Conservation (phyloP, 2,888 invertebrate genomes). For the Gortyna flavago region DNA sequence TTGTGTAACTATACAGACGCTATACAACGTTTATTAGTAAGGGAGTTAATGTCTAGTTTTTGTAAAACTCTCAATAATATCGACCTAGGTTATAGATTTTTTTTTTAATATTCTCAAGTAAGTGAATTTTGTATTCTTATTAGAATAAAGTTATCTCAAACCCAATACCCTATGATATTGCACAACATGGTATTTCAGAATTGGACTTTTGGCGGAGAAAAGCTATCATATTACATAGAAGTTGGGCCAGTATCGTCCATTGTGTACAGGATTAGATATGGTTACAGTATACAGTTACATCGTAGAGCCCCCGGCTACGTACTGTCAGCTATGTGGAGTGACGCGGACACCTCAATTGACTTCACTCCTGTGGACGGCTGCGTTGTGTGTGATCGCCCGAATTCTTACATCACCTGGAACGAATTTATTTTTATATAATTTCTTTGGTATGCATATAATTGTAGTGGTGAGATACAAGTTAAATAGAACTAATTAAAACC, state of each 20-base stretch:
- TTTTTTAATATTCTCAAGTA: too few species aligned
- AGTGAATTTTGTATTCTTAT: too few species aligned
- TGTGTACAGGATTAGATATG: constrained; percentile 36
- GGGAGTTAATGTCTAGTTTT: too few species aligned
- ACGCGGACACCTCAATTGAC: constrained; percentile 70
- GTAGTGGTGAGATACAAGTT: too few species aligned
- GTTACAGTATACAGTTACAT: constrained; percentile 3
- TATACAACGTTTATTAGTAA: too few species aligned
- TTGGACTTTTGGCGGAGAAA: not conserved
- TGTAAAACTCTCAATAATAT: too few species aligned
- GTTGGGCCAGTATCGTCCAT: constrained; percentile 5
- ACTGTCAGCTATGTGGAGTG: constrained; percentile 33
- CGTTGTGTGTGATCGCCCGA: constrained; percentile 59
- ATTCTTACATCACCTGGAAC: constrained; percentile 85
- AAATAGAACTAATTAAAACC: not conserved
- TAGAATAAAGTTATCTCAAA: too few species aligned
- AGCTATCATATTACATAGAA: too few species aligned
- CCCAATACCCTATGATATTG: not conserved
- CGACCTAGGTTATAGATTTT: too few species aligned
- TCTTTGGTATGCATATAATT: too few species aligned
- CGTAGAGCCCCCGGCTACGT: constrained; percentile 41
- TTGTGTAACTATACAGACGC: too few species aligned
- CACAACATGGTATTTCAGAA: not conserved
- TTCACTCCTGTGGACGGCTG: constrained; percentile 85
- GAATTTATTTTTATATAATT: not conserved